Evolutionary conservation across 1,140 invertebrate species (phyloP).

Genomic region (Palaemon carinicauda): DNA sequence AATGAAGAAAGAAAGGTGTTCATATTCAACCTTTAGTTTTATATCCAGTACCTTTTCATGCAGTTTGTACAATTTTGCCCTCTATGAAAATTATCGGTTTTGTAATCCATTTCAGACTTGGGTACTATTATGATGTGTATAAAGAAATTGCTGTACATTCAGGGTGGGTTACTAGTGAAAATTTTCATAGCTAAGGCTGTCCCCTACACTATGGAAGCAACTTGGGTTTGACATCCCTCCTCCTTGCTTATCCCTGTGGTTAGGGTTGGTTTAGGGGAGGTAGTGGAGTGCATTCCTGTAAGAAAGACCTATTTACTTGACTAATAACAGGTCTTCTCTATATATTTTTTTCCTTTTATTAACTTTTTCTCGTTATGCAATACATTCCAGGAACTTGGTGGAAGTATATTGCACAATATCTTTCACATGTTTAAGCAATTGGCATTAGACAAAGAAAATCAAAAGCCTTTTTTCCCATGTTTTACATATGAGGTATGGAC

Average conservation of each 20-base stretch:
- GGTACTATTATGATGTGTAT: slow-evolving; percentile 10
- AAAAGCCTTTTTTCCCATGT: too few species aligned
- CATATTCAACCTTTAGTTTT: too few species aligned
- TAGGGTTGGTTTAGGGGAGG: background rate
- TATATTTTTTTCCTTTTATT: background rate
- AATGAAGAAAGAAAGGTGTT: too few species aligned
- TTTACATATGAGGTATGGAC: background rate
- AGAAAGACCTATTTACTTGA: slow-evolving; percentile 27
- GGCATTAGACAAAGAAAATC: background rate
- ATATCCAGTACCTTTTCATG: too few species aligned
- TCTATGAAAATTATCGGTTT: background rate
- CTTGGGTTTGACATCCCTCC: slow-evolving; percentile 28
- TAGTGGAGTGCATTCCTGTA: slow-evolving; percentile 45
- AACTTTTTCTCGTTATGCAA: background rate
- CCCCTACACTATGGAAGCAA: slow-evolving; percentile 24
- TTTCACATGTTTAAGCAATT: background rate
- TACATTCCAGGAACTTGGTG: slow-evolving; percentile 14
- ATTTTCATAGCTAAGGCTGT: slow-evolving; percentile 12
- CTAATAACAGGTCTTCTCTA: slow-evolving; percentile 1
- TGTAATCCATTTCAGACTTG: slow-evolving; percentile 20
- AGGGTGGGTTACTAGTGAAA: background rate
- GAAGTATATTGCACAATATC: background rate
- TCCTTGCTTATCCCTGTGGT: background rate
- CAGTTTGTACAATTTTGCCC: too few species aligned
- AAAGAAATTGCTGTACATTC: background rate